These are phyloP conservation scores for Sminthurinus aureus DNA, from an alignment of 2,888 invertebrate species.

Conservation along the genomic window DNA sequence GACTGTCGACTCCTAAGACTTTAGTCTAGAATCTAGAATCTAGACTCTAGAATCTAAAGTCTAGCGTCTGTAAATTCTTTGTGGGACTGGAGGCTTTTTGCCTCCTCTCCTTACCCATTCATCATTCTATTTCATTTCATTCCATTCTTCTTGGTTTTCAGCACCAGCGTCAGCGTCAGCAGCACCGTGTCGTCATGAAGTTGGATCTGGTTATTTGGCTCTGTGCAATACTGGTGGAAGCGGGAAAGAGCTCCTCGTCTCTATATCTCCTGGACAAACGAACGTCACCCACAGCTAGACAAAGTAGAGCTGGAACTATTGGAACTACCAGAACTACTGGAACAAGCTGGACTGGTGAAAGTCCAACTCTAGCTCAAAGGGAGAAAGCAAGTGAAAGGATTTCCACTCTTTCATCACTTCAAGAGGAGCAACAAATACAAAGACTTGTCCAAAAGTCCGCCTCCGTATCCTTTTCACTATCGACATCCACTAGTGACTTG, in stretches of 20 bases:
- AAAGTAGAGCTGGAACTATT: too few species aligned
- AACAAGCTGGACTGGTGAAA: too few species aligned
- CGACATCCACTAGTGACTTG: background rate
- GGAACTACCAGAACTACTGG: too few species aligned
- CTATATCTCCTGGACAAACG: too few species aligned
- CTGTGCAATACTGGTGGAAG: slow-evolving; percentile 2
- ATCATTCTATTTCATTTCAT: background rate
- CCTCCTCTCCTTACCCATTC: background rate
- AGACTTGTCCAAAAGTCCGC: background rate
- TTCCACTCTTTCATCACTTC: background rate
- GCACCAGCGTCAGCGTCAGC: too few species aligned
- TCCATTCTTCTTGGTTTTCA: background rate
- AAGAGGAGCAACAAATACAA: background rate
- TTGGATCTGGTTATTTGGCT: background rate
- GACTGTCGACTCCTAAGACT: background rate
- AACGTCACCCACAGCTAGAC: too few species aligned
- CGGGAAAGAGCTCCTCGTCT: background rate
- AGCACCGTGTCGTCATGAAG: slow-evolving; percentile 16
- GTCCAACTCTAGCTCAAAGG: too few species aligned
- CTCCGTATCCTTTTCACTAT: background rate
- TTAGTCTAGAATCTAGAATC: background rate
- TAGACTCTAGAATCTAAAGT: background rate
- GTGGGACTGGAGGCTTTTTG: background rate
- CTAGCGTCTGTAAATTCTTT: background rate
- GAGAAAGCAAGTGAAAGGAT: background rate